Conservation (phyloP, 2,113 vertebrate species). For the Cichladusa arquata region DNA sequence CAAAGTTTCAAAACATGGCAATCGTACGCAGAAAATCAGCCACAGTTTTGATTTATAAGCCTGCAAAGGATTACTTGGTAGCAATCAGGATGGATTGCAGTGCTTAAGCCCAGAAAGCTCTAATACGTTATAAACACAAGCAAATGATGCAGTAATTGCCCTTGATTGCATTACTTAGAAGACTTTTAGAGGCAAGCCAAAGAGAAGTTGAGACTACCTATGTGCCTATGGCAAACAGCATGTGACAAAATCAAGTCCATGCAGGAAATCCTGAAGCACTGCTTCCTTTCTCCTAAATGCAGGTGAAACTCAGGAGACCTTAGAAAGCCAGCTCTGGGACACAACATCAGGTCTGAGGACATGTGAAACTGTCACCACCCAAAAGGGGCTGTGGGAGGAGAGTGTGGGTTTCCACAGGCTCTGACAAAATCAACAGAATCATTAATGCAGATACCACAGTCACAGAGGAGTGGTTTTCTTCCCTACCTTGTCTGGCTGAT, state of each 20-base stretch:
- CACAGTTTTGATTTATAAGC: slow-evolving; percentile 64
- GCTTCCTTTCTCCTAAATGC: not conserved
- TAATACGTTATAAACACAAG: slow-evolving; percentile 59
- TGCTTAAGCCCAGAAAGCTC: slow-evolving; percentile 49
- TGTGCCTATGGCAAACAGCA: not conserved
- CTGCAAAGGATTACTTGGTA: slow-evolving; percentile 73
- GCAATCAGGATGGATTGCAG: slow-evolving; percentile 59
- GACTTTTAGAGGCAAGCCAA: not conserved
- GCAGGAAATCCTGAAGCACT: not conserved
- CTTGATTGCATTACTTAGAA: slow-evolving; percentile 13
- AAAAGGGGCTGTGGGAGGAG: not conserved
- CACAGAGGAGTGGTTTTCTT: not conserved
- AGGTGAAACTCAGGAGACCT: not conserved
- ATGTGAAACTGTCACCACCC: rapidly evolving
- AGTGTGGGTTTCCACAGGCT: rapidly evolving
- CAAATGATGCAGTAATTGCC: slow-evolving; percentile 57
- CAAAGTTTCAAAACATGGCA: slow-evolving; percentile 53
- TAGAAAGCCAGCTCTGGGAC: not conserved
- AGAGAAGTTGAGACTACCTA: not conserved
- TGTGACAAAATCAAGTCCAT: not conserved
- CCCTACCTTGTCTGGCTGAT: not conserved
- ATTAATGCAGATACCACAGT: not conserved
- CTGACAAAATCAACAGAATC: not conserved
- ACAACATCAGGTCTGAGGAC: not conserved
- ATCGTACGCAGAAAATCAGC: slow-evolving; percentile 46